Evolutionary conservation across 2,113 vertebrate genomes (phyloP).

Genomic region (Tinamus guttatus): DNA sequence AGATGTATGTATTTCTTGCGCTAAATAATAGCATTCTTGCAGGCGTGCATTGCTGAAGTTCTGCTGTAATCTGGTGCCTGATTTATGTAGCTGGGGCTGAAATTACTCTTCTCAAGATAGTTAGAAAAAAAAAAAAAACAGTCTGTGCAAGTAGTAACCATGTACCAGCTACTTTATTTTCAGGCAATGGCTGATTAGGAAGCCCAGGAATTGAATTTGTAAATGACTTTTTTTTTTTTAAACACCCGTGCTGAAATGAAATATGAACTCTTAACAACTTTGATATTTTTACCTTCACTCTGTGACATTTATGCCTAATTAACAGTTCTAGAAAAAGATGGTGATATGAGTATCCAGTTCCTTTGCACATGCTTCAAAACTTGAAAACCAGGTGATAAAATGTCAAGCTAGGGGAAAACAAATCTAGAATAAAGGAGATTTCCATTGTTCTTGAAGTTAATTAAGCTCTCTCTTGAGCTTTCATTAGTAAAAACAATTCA

Average conservation of each 20-base stretch:
- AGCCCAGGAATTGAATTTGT: neutral
- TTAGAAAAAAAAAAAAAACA: neutral
- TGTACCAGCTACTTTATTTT: neutral
- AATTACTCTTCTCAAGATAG: neutral
- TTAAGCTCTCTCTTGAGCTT: neutral
- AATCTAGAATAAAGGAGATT: neutral
- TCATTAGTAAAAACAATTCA: neutral
- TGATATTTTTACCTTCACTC: neutral
- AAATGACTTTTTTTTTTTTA: neutral
- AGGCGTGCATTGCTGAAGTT: neutral
- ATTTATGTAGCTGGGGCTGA: neutral
- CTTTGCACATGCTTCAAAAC: neutral
- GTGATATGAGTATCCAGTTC: neutral
- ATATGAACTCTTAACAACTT: neutral
- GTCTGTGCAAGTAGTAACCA: neutral
- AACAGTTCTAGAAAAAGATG: neutral
- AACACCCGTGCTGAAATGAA: neutral
- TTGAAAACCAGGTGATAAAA: neutral
- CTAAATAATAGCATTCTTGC: accelerated
- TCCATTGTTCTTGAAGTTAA: neutral
- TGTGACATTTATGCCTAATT: neutral
- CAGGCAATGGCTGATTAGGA: neutral
- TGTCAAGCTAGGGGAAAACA: neutral
- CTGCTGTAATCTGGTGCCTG: neutral
- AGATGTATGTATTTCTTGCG: neutral